Percentiles rank a stretch among this genome's conserved stretches.
Conservation (phyloP, 2,113 vertebrate genomes). For the human region GRCh38 chr15:26245501-26246000, state of each 20-base stretch:
- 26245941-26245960: neutral
- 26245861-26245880: neutral
- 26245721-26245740: neutral
- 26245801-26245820: neutral
- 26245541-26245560: neutral
- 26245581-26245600: neutral
- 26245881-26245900: neutral
- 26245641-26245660: neutral
- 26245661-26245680: neutral
- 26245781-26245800: neutral
- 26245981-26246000: neutral
- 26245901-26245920: neutral
- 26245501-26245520: neutral
- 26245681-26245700: neutral
- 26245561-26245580: neutral
- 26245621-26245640: neutral
- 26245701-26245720: neutral
- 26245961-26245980: neutral
- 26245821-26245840: neutral
- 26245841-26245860: neutral
- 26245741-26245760: neutral
- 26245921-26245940: neutral
- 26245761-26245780: neutral
- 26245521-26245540: neutral
- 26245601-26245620: accelerated